Conservation (phyloP, 1,140 invertebrate species). For the Brachionus rubens region DNA sequence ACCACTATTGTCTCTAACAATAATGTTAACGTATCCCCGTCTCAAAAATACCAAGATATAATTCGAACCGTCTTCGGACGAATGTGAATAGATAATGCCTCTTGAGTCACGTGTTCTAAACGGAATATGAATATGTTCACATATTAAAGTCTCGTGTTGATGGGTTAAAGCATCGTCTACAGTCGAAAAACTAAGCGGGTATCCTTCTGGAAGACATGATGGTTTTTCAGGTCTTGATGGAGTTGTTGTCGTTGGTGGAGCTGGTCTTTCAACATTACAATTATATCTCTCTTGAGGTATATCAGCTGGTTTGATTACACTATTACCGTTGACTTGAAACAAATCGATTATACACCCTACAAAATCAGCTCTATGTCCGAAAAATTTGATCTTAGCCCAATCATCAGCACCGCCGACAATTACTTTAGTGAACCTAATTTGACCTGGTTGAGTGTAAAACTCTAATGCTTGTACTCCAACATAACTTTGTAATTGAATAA, state of each 20-base stretch:
- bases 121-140: slow-evolving; percentile 31
- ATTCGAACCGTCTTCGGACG: not conserved
- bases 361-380: slow-evolving; percentile 17
- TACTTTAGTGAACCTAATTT: slow-evolving; percentile 20
- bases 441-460: slow-evolving; percentile 39
- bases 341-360: slow-evolving; percentile 42
- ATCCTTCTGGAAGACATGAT: not conserved
- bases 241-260: not conserved
- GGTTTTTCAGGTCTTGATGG: not conserved
- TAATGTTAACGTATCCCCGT: slow-evolving; percentile 4
- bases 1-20: slow-evolving; percentile 2
- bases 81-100: slow-evolving; percentile 37
- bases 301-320: slow-evolving; percentile 25
- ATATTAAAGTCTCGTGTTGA: slow-evolving; percentile 14
- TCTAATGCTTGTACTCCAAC: slow-evolving; percentile 3
- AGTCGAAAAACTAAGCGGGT: not conserved
- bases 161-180: slow-evolving; percentile 17
- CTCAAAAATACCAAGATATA: slow-evolving; percentile 33
- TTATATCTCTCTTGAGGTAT: slow-evolving; percentile 42
- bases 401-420: slow-evolving; percentile 37
- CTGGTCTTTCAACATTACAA: slow-evolving; percentile 39
- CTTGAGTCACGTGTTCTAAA: not conserved
- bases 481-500: slow-evolving; percentile 40
- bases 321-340: slow-evolving; percentile 42
- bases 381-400: slow-evolving; percentile 24